Percentiles rank a stretch among this genome's conserved stretches.
Evolutionary conservation across 1,140 invertebrate genomes (phyloP).

Genomic region (Bemisia tabaci): DNA sequence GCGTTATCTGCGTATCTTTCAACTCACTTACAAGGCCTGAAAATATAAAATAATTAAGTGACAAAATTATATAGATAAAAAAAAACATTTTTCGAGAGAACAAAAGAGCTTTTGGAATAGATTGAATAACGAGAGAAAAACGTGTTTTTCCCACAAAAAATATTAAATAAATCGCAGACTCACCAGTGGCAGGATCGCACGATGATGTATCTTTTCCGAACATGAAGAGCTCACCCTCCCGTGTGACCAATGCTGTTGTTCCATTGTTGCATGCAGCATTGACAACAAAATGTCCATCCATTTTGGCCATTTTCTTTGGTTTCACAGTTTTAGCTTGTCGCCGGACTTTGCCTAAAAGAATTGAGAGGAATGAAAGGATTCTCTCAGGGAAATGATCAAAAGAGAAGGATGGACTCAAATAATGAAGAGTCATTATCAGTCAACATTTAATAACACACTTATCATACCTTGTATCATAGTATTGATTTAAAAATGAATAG

Average conservation of each 20-base stretch:
- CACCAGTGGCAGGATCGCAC: slow-evolving; percentile 59
- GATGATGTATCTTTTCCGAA: slow-evolving; percentile 90
- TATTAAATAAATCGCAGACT: too few species aligned
- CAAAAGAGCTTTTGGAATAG: slow-evolving; percentile 13
- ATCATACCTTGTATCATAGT: too few species aligned
- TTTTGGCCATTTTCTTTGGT: slow-evolving; percentile 82
- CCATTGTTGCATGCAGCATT: slow-evolving; percentile 87
- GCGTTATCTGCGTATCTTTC: slow-evolving; percentile 62
- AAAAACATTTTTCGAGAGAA: slow-evolving; percentile 8
- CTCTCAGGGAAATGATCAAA: not conserved
- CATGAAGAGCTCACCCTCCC: slow-evolving; percentile 77
- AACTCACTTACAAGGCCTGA: slow-evolving; percentile 52
- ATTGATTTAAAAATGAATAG: too few species aligned
- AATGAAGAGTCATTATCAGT: not conserved
- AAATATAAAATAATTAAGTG: slow-evolving; percentile 13
- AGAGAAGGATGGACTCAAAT: not conserved
- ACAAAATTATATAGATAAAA: not conserved
- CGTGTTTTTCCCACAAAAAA: too few species aligned
- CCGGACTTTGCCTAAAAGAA: slow-evolving; percentile 49
- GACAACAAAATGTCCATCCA: slow-evolving; percentile 70
- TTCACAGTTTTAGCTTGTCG: slow-evolving; percentile 79
- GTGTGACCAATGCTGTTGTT: slow-evolving; percentile 79
- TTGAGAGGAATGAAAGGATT: slow-evolving; percentile 3
- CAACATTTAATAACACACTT: not conserved
- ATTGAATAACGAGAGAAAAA: not conserved